These are phyloP conservation scores for Sarcophaga variegata DNA, from an alignment of 2,888 invertebrate genomes.

Conservation along the genomic window DNA sequence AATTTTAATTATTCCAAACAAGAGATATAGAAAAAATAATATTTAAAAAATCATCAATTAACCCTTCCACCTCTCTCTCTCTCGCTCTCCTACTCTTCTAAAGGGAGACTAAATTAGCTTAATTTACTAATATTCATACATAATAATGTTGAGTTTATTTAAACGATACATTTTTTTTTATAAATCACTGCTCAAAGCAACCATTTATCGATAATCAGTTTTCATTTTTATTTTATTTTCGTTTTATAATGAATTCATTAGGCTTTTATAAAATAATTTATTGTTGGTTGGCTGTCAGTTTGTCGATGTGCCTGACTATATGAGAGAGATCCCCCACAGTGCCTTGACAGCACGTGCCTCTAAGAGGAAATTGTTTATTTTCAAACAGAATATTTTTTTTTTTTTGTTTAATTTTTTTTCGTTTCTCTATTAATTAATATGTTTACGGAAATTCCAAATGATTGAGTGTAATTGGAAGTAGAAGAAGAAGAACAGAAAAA, in stretches of 20 bases:
- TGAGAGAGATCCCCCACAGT: conserved; percentile 52
- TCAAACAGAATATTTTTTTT: conserved; percentile 13
- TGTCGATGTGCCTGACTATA: background rate
- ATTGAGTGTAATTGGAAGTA: conserved; percentile 46
- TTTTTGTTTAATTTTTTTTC: background rate
- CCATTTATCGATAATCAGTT: conserved; percentile 50
- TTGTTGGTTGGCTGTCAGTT: background rate
- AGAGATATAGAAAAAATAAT: too few species aligned
- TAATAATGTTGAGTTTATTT: background rate
- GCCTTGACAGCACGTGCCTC: conserved; percentile 58
- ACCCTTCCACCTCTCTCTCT: too few species aligned
- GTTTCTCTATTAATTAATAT: conserved; percentile 46
- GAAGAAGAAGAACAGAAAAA: background rate
- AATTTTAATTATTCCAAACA: too few species aligned
- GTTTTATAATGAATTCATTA: conserved; percentile 37
- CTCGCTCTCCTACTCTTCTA: too few species aligned
- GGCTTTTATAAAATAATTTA: background rate
- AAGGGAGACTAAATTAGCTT: background rate
- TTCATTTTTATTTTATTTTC: background rate
- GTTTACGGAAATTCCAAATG: conserved; percentile 55
- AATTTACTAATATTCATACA: background rate
- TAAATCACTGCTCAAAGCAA: background rate
- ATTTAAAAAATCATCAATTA: too few species aligned
- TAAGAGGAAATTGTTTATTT: conserved; percentile 19
- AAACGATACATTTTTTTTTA: background rate